A percentile compares a stretch with the other conserved stretches of the same genome.
These are phyloP conservation scores for Atrichornis clamosus DNA, from an alignment of 2,113 vertebrate genomes.

Conservation along the genomic window DNA sequence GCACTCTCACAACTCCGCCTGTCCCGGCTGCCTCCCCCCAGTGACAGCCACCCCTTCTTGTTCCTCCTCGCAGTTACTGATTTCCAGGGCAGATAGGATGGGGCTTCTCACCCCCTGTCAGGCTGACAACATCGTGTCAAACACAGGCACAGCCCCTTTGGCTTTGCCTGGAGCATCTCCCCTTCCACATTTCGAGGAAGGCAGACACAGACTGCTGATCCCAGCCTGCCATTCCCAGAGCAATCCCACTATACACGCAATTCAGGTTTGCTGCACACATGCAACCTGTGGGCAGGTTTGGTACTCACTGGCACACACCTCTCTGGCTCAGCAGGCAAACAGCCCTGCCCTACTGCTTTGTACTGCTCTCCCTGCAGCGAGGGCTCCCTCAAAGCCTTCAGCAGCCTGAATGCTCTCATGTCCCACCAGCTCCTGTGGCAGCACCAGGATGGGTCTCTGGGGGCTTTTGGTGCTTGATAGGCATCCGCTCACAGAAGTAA, in stretches of 20 bases:
- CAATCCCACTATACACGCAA: accelerated
- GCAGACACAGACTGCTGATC: neutral
- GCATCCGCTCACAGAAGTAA: neutral
- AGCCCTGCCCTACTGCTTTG: neutral
- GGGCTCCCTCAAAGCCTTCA: neutral
- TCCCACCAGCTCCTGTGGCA: neutral
- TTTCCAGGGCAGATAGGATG: neutral
- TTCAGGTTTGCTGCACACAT: neutral
- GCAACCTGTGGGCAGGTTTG: neutral
- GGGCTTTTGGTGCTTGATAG: neutral
- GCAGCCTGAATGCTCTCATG: neutral
- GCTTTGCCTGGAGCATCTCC: neutral
- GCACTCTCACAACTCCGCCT: accelerated
- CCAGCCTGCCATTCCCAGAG: neutral
- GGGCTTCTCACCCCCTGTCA: neutral
- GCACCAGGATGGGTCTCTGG: neutral
- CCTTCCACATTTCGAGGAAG: neutral
- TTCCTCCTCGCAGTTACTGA: neutral
- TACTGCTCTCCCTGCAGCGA: neutral
- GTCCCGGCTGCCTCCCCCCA: neutral
- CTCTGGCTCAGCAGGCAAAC: neutral
- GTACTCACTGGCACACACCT: neutral
- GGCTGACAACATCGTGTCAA: neutral
- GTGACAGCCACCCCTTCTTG: neutral
- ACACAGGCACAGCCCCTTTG: neutral